Base-by-base conservation (phyloP, 1,140 invertebrate genomes). In the Hermetia illucens region DNA sequence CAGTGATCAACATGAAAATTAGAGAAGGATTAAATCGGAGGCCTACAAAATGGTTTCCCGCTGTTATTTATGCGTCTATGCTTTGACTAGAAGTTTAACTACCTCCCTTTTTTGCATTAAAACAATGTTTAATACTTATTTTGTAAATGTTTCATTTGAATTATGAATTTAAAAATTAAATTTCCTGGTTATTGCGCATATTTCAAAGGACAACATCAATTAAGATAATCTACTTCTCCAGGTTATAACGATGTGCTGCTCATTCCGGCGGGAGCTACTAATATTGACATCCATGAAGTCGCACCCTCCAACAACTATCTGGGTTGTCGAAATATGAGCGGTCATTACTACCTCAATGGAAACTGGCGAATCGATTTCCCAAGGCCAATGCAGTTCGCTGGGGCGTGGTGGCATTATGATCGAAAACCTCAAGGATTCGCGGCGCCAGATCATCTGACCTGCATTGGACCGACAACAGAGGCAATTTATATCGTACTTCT, bases 171-270 rank as follows among this genome's bases (percentile, higher is more conserved):
- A n/a, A n/a, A n/a, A n/a, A n/a, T n/a, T n/a, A n/a, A n/a, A n/a
- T n/a, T n/a, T n/a, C n/a, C n/a, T n/a, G n/a, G n/a, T n/a, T n/a
- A n/a, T n/a, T n/a, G n/a, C n/a, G n/a, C n/a, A n/a, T n/a, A n/a
- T n/a, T n/a, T n/a, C n/a, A n/a, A n/a, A n/a, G n/a, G n/a, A n/a
- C n/a, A n/a, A n/a, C n/a, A n/a, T n/a, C n/a, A n/a, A n/a, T n/a
- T 38, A 10, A 21, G 5, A 15, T 39, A 31, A 5, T 19, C 16
- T 16, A n/a, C 3, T 10, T 69, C n/a, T 64, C 20, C 58, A 80
- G 87, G 92, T 15, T 98, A 98, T 66, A 89, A 92, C 56, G 88
- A 96, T 55, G 77, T 97, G 44, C 65, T 96, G 16, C 63, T 92
- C 8, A 85, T 98, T 43, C 94, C 95, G 0, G 66, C 75, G 46